Conservation (phyloP, 2,888 invertebrate species). For the Drosophila formosana region DNA sequence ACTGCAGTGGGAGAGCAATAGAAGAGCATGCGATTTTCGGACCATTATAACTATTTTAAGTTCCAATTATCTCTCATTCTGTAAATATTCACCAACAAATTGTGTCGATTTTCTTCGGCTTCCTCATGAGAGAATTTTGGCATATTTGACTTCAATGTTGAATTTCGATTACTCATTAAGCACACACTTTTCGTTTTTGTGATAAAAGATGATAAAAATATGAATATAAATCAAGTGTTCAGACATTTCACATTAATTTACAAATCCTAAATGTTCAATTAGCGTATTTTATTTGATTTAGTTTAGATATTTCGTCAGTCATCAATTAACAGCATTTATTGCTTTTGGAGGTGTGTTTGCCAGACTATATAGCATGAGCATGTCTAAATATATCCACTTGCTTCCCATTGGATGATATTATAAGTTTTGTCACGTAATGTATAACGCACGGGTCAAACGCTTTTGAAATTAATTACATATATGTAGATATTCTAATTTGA, state of each 20-base stretch:
- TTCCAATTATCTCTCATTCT: slow-evolving; percentile 12
- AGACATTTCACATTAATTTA: slow-evolving; percentile 15
- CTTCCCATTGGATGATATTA: neutral
- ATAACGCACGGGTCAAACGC: neutral
- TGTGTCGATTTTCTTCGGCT: slow-evolving; percentile 30
- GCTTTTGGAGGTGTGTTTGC: slow-evolving; percentile 26
- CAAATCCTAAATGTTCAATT: slow-evolving; percentile 18
- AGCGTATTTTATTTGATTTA: slow-evolving; percentile 23
- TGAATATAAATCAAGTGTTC: slow-evolving; percentile 1
- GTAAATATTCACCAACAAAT: slow-evolving; percentile 19
- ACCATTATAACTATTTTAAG: neutral
- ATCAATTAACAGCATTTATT: slow-evolving; percentile 26
- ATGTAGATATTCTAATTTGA: neutral
- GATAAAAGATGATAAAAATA: neutral
- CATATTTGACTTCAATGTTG: slow-evolving; percentile 9
- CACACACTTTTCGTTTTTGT: slow-evolving; percentile 7
- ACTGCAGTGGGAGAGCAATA: neutral
- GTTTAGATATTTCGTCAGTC: neutral
- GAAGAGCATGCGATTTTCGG: neutral
- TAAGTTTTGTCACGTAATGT: slow-evolving; percentile 14
- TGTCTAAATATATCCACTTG: slow-evolving; percentile 1
- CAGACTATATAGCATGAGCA: neutral
- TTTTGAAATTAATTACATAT: slow-evolving; percentile 1
- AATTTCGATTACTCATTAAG: slow-evolving; percentile 14
- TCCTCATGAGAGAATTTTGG: slow-evolving; percentile 17